Percentiles rank a stretch among this genome's conserved stretches.
Conservation (phyloP, 2,888 invertebrate genomes). For the Macrophya annulata region DNA sequence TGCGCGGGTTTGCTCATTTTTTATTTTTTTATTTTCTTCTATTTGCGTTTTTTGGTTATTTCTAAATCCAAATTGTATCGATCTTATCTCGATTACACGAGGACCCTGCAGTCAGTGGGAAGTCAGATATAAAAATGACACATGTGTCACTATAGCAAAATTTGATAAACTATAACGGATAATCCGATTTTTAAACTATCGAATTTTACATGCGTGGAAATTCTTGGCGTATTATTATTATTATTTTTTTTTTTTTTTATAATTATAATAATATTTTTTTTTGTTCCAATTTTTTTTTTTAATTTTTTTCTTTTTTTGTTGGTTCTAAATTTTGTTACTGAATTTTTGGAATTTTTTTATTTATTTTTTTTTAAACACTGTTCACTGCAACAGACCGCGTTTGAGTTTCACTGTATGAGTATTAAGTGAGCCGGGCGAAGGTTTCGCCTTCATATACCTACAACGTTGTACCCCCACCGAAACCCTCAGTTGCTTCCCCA, state of each 20-base stretch:
- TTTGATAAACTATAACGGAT: background rate
- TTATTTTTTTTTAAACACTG: too few relatives aligned
- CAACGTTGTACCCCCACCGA: slow-evolving; percentile 58
- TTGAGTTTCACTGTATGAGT: slow-evolving; percentile 66
- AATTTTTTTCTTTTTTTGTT: background rate
- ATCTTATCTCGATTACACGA: background rate
- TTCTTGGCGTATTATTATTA: too few relatives aligned
- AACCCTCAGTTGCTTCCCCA: slow-evolving; percentile 61
- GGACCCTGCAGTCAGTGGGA: background rate
- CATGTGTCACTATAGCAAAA: background rate
- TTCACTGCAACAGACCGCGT: slow-evolving; percentile 24
- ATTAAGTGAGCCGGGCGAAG: slow-evolving; percentile 75
- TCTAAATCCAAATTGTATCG: background rate
- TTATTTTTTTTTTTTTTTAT: background rate
- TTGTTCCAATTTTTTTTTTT: slow-evolving; percentile 10
- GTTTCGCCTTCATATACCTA: slow-evolving; percentile 78
- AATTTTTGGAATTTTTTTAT: slow-evolving; percentile 38
- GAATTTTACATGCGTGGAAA: too few relatives aligned
- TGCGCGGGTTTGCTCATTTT: slow-evolving; percentile 74
- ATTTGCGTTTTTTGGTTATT: background rate
- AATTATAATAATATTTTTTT: background rate
- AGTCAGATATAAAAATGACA: background rate
- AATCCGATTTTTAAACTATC: background rate
- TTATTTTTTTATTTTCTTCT: slow-evolving; percentile 61
- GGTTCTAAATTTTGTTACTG: too few relatives aligned